These are phyloP conservation scores for Agapornis roseicollis DNA, from an alignment of 2,113 vertebrate genomes.

Conservation along the genomic window DNA sequence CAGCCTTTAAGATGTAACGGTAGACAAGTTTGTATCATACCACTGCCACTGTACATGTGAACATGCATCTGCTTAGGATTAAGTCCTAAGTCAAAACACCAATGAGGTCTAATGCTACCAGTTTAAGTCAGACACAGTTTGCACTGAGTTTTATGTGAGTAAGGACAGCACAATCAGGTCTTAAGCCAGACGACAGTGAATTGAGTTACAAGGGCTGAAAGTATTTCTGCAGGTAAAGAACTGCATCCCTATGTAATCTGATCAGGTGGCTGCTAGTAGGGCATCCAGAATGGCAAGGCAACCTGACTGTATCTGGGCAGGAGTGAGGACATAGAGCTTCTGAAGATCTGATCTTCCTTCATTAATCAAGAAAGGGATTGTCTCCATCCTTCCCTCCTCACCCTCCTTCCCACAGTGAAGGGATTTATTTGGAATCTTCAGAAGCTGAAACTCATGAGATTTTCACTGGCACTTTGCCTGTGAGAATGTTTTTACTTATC, in stretches of 20 bases:
- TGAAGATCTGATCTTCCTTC: background rate
- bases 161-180: background rate
- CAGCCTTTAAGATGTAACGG: conserved; percentile 1
- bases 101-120: background rate
- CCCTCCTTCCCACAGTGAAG: background rate
- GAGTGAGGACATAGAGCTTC: background rate
- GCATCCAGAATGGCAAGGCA: background rate
- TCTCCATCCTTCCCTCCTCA: background rate
- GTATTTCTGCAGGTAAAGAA: background rate
- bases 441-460: conserved; percentile 5
- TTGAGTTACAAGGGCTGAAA: background rate
- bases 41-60: conserved; percentile 11
- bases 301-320: background rate
- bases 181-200: background rate
- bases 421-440: background rate
- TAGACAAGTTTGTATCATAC: conserved; percentile 28
- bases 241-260: background rate
- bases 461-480: conserved; percentile 3
- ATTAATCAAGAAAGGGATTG: background rate
- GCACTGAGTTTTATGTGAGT: background rate
- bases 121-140: conserved; percentile 1
- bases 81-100: conserved; percentile 21
- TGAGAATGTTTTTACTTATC: conserved; percentile 30
- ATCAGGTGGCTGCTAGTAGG: background rate
- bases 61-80: conserved; percentile 20